A percentile compares a stretch with the other conserved stretches of the same genome.
These are phyloP conservation scores for Merodon equestris DNA, from an alignment of 2,888 invertebrate genomes.

Conservation along the genomic window DNA sequence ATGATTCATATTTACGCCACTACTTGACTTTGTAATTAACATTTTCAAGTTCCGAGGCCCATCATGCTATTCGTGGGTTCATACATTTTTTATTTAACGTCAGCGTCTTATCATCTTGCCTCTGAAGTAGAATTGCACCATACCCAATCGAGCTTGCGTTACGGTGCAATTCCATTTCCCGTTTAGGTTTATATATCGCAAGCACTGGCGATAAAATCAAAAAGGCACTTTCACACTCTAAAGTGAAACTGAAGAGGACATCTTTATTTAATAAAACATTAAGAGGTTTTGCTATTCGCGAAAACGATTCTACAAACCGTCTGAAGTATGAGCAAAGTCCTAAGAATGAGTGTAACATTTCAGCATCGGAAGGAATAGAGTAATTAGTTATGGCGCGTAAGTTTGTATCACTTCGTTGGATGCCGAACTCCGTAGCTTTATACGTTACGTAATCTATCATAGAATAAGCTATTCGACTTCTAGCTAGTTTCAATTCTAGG, in stretches of 20 bases:
- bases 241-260: conserved; percentile 14
- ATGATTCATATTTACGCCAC: too few species aligned
- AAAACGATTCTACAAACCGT: conserved; percentile 5
- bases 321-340: conserved; percentile 29
- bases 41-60: conserved; percentile 72
- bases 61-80: too few species aligned
- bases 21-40: conserved; percentile 71
- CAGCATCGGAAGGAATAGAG: conserved; percentile 36
- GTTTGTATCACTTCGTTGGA: too few species aligned
- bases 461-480: too few species aligned
- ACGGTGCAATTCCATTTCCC: conserved; percentile 70
- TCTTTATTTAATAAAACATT: conserved; percentile 30
- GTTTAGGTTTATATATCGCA: conserved; percentile 70
- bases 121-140: conserved; percentile 71
- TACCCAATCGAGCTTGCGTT: conserved; percentile 71
- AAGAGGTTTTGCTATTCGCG: conserved; percentile 10
- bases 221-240: neutral
- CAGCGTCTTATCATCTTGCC: conserved; percentile 69
- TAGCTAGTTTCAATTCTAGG: too few species aligned
- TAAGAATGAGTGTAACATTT: conserved; percentile 32
- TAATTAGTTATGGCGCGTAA: too few species aligned
- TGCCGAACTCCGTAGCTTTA: too few species aligned
- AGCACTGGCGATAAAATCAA: conserved; percentile 63
- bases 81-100: neutral
- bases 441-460: too few species aligned